Base-by-base conservation (phyloP, 2,888 invertebrate species). In the Papilio protenor region DNA sequence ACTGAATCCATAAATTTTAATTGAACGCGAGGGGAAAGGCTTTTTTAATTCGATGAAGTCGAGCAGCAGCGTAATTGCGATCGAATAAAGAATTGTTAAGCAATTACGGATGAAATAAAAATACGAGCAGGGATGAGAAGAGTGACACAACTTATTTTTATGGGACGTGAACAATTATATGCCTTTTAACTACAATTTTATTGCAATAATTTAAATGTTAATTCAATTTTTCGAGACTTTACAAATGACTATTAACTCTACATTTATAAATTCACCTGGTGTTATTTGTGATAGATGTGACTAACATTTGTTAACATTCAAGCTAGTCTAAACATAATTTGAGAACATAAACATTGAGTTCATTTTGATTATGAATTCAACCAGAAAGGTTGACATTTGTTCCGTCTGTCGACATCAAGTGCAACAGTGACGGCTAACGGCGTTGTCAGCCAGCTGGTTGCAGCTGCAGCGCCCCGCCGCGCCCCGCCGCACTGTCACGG, bases 101-200 rank as follows among this genome's bases (percentile, higher is more conserved):
- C 79, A 80, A 80, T 78, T 81, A 83, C 84, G 82, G 82, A 82
- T 81, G 82, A 80, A 77, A 79, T 81, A 84, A 84, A 82, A 83
- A 52, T 57, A 52, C 55, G 70, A 85, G 83, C 85, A 86, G 89
- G 89, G 92, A 92, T 91, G 92, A 92, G 66, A n/a, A 45, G 45
- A 69, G 45, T 45, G 66, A 69, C 45, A 40, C n/a, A 21, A 69
- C 40, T 92, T 92, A 92, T 92, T 92, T 93, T 93, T 93, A 93
- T 93, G 91, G 92, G 90, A 91, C 92, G 92, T 93, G 92, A 94
- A 93, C 92, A 92, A 92, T 92, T 91, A 89, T 90, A 87, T 91
- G 90, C 91, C 90, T 89, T 86, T 83, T 40, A n/a, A 11, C 23
- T 71, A 89, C 90, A 91, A 90, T 91, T 90, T 89, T 40, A n/a